Evolutionary conservation across 2,113 vertebrate genomes (phyloP).

Genomic region (Oophaga pumilio): DNA sequence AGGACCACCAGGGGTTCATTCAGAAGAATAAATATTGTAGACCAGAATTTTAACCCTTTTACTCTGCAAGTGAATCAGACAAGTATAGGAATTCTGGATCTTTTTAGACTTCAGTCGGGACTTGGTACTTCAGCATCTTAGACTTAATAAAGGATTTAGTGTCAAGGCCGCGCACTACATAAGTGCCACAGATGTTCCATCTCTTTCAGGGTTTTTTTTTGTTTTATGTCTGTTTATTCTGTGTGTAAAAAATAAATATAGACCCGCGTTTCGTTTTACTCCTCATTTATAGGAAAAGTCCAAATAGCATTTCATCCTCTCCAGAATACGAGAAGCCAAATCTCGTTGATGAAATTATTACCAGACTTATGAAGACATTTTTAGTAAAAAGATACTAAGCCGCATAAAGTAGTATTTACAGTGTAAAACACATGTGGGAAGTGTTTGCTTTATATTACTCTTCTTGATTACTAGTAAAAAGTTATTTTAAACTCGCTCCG

Average conservation of each 20-base stretch:
- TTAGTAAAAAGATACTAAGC: conserved; percentile 43
- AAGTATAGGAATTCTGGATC: neutral
- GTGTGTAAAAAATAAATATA: conserved; percentile 49
- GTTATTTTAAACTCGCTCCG: conserved; percentile 49
- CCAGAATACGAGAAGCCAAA: conserved; percentile 14
- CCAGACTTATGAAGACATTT: conserved; percentile 37
- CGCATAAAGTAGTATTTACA: conserved; percentile 49
- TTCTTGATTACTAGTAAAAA: conserved; percentile 49
- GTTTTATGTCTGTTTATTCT: conserved; percentile 43
- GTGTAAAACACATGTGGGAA: conserved; percentile 51
- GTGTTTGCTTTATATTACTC: conserved; percentile 42
- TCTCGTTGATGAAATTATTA: conserved; percentile 22
- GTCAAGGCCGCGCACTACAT: neutral
- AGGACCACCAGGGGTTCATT: too few relatives aligned
- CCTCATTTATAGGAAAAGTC: conserved; percentile 36
- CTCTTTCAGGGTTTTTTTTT: neutral
- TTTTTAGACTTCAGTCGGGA: neutral
- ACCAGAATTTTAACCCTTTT: too few relatives aligned
- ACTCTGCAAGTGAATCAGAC: neutral
- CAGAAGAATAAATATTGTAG: too few relatives aligned
- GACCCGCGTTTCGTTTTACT: conserved; percentile 17
- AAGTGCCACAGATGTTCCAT: conserved; percentile 35
- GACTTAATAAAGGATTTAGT: neutral
- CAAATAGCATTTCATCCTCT: conserved; percentile 32
- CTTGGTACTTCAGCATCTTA: neutral